Evolutionary conservation across 2,797 vertebrate species (phyloP).

Genomic region (Tapirus indicus): DNA sequence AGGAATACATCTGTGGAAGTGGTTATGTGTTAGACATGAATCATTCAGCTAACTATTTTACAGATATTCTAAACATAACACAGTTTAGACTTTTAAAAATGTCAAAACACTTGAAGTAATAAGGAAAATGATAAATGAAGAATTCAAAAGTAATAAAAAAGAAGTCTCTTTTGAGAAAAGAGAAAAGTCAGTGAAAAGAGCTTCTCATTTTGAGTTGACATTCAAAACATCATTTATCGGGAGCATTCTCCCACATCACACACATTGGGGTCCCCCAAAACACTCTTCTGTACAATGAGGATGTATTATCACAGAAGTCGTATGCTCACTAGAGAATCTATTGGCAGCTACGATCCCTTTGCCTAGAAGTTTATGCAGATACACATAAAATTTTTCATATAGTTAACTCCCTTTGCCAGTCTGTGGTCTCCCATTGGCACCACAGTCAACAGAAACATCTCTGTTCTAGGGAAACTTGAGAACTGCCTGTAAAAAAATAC

Average conservation of each 20-base stretch:
- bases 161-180: neutral
- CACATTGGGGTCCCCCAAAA: neutral
- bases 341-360: neutral
- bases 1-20: neutral
- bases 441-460: neutral
- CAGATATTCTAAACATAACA: slow-evolving; percentile 17
- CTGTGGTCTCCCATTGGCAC: neutral
- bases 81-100: neutral
- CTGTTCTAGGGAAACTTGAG: neutral
- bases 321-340: neutral
- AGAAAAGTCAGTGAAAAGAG: neutral
- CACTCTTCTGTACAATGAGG: neutral
- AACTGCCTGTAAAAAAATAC: neutral
- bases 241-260: neutral
- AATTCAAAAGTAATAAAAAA: neutral
- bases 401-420: neutral
- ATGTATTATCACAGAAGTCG: neutral
- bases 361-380: neutral
- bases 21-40: neutral
- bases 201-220: neutral
- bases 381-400: neutral
- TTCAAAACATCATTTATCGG: neutral
- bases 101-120: neutral
- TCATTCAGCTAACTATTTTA: neutral
- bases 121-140: slow-evolving; percentile 16